Conservation (phyloP, 2,888 invertebrate genomes). For the Ormyrus rosae region DNA sequence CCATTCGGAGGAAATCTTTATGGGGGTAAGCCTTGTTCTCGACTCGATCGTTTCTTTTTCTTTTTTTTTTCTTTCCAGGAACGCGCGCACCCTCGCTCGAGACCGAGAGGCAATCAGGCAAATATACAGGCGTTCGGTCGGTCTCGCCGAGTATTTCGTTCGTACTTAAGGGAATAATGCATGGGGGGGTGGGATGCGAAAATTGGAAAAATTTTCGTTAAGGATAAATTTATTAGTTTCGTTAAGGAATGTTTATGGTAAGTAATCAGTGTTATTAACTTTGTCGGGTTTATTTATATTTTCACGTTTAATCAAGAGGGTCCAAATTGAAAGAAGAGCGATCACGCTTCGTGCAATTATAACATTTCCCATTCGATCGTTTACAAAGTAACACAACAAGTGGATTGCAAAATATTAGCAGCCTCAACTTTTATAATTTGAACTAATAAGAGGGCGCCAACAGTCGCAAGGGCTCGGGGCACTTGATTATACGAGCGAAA, state of each 20-base stretch:
- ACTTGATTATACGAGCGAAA: constrained; percentile 6
- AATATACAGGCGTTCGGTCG: background rate
- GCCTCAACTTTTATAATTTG: constrained; percentile 14
- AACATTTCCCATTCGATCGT: background rate
- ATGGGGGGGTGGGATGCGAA: too few relatives aligned
- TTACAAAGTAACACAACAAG: background rate
- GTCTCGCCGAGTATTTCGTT: too few relatives aligned
- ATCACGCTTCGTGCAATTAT: too few relatives aligned
- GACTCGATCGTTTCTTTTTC: background rate
- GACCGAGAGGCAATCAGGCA: background rate
- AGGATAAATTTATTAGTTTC: too few relatives aligned
- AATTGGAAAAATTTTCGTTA: too few relatives aligned
- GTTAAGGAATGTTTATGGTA: too few relatives aligned
- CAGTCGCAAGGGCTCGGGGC: background rate
- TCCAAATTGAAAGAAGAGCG: too few relatives aligned
- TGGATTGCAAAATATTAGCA: constrained; percentile 22
- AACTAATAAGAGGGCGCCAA: constrained; percentile 9
- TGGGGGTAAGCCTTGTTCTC: background rate
- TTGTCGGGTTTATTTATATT: too few relatives aligned
- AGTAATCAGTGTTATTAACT: too few relatives aligned
- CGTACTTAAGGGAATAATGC: too few relatives aligned
- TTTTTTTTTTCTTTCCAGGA: background rate
- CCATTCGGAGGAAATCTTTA: constrained; percentile 31
- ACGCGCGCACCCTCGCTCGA: background rate
- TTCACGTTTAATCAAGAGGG: too few relatives aligned